Evolutionary conservation across 2,888 invertebrate genomes (phyloP).

Genomic region (Eurois occulta): DNA sequence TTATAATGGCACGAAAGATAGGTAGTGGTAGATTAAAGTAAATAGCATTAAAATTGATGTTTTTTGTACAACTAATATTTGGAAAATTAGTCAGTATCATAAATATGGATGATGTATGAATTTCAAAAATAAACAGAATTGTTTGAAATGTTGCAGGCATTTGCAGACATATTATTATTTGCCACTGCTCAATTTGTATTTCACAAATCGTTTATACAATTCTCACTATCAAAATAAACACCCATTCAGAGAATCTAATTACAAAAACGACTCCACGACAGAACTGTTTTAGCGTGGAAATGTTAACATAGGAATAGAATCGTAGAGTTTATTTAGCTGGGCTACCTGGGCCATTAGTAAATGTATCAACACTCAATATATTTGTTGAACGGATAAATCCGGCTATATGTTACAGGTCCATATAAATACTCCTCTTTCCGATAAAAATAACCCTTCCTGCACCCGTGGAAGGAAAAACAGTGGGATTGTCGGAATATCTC

Average conservation of each 20-base stretch:
- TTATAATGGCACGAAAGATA: neutral
- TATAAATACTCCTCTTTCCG: conserved; percentile 32
- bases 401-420: conserved; percentile 25
- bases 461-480: conserved; percentile 38
- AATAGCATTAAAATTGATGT: neutral
- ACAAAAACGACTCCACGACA: neutral
- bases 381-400: conserved; percentile 46
- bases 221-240: conserved; percentile 4
- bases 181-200: conserved; percentile 11
- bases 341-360: conserved; percentile 53
- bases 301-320: conserved; percentile 31
- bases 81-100: neutral
- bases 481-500: conserved; percentile 54
- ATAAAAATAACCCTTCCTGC: conserved; percentile 55
- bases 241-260: neutral
- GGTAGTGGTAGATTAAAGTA: neutral
- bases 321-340: conserved; percentile 50
- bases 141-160: conserved; percentile 1
- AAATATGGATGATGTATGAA: neutral
- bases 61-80: neutral
- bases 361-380: conserved; percentile 60
- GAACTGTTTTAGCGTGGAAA: conserved; percentile 14
- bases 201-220: conserved; percentile 12
- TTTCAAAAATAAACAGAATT: neutral
- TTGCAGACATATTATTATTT: conserved; percentile 4